Base-by-base conservation (phyloP, 2,888 invertebrate species). In the Germaria angustata region DNA sequence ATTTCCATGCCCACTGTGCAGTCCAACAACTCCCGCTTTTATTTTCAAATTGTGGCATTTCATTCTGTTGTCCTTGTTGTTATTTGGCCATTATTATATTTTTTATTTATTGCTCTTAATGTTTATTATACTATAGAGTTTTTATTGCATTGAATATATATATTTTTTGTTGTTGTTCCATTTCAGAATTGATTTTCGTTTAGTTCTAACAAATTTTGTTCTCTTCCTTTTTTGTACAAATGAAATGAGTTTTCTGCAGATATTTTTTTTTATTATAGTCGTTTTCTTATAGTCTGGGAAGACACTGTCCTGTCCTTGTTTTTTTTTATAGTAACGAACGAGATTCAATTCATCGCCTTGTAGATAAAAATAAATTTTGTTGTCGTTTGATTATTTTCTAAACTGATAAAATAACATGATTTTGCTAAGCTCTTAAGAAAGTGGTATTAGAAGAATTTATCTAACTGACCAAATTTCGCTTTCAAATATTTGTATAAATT, bases 141-240 rank as follows among this genome's bases (percentile, higher is more conserved):
- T 76, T 28, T 32, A 66, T 66, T 79, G 66, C 34, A 46, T 63
- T 3, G 2, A 28, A 17, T 44, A 24, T 8, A 4, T 75, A 15
- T 7, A 15, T 32, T 15, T 59, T 34, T 32, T 57, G n/a, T n/a
- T n/a, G n/a, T n/a, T n/a, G n/a, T n/a, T 41, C 20, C 61, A 51
- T 46, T 32, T 51, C 17, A 28, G 24, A 66, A 73, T 68, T 73
- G 73, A 63, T 80, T 75, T 73, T 61, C 59, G 13, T 53, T 73
- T 53, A 72, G 53, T 46, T 53, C 34, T 9, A 36, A 55, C 36
- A 39, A 22, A 22, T 46, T 65, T 20, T 20, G 1, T 65, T 22
- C 49, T 24, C 24, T 5, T 13, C 4, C 13, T 1, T 51, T 11
- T 24, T 39, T 36, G 2, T 17, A 11, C 34, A 28, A 68, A 1